Base-by-base conservation (phyloP, 2,113 vertebrate genomes). In the Sylvilagus bachmani region DNA sequence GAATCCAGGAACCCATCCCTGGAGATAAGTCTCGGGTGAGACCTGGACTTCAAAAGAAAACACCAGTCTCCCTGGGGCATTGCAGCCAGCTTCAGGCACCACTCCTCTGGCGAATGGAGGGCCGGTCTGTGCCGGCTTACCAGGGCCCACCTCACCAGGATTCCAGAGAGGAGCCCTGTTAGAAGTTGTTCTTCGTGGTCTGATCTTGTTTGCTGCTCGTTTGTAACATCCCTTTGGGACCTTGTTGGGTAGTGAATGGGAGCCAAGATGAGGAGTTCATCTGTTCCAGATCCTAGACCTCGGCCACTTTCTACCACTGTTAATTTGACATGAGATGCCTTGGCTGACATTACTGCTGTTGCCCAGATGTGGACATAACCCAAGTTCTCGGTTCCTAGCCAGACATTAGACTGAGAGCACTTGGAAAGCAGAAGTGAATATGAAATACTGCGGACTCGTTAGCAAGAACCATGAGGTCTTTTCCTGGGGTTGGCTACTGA, bases 371-470 rank as follows among this genome's bases (percentile, higher is more conserved):
- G 38, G 36, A 91, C 88, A 93, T 79, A 66, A 74, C 5, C 84
- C 29, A 25, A 1, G 91, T 84, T 96, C 82, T 96, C 73, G 66
- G 80, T 93, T 97, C 84, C 95, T 91, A 61, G 69, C 17, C 38
- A 93, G 55, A 96, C 75, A 25, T 66, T 67, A 79, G 31, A 36
- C 53, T 27, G 77, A 86, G 62, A 81, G 84, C 61, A 89, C 78
- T 44, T 38, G 83, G 24, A 93, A 97, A 95, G 92, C 95, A 92
- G 95, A 97, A 95, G 58, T 85, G 82, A 91, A 77, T 92, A 31
- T 79, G 90, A 95, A 96, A 95, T 58, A 12, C 90, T 91, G 29
- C 19, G 61, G 90, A 44, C 67, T 64, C 13, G 31, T 97, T 97
- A 94, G 78, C 70, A 90, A 87, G 95, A 97, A 96, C 64, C 53